Base-by-base conservation (phyloP, 2,797 vertebrate species). In the Nannoperca obscura region DNA sequence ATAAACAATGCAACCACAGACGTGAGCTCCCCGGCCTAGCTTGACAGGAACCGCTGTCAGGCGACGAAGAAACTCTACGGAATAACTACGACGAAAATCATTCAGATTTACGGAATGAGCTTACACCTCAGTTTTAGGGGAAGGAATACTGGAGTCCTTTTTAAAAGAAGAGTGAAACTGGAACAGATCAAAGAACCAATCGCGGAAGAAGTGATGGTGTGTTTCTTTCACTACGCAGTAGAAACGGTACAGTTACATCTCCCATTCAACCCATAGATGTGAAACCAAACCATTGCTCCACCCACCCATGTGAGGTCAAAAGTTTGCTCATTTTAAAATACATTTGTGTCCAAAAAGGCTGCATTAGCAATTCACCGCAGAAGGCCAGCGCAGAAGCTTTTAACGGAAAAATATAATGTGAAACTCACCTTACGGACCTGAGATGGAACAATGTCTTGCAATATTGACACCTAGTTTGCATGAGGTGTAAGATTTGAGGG, bases 1-100 rank as follows among this genome's bases (percentile, higher is more conserved):
- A 64, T 84, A 85, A 92, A 90, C 90, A 89, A 82, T 47, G 38
- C 74, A 57, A 64, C 53, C 46, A 49, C 76, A 76, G 78, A 81
- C 52, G 55, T 47, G 59, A 90, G 85, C 77, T 13, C 52, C 50
- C 58, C 7, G 10, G 70, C 66, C 78, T 49, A 71, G 74, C 71
- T 58, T 1, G 12, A 70, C 67, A 57, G 60, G 38, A 83, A 74
- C 80, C 64, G 6, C 72, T 9, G 55, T 64, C 66, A 64, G 76
- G 57, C 74, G 71, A 74, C 40, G n/a, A 20, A 70, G 15, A 50
- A 24, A 71, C 50, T 22, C 20, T 3, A n/a, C 27, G 49, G 53
- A 60, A 27, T 36, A 36, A 19, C 61, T 10, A 8, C 1, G 17
- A 68, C 54, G 67, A 64, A 36, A 74, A 77, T 30, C 50, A 40